Conservation (phyloP, 2,113 vertebrate species). For the Polypterus bichir region DNA sequence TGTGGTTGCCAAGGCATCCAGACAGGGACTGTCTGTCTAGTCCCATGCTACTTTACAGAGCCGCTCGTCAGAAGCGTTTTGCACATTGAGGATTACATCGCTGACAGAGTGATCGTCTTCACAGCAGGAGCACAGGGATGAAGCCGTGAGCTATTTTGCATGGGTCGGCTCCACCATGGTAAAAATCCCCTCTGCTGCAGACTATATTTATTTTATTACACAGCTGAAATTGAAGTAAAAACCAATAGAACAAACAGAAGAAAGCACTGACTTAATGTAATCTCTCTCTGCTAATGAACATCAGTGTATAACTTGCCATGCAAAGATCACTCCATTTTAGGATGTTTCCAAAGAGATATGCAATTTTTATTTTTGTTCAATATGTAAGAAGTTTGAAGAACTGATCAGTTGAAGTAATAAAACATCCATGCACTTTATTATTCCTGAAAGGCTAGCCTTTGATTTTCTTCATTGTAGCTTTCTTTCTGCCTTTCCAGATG, state of each 20-base stretch:
- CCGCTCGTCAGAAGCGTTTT: background rate
- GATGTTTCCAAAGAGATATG: no score
- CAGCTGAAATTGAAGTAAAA: background rate
- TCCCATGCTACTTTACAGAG: background rate
- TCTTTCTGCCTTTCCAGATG: no score
- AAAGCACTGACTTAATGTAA: background rate
- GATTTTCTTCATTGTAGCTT: no score
- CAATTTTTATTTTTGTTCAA: no score
- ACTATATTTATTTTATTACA: background rate
- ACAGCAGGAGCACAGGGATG: background rate
- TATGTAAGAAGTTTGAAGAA: no score
- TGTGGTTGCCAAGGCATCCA: background rate
- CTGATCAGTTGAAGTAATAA: no score
- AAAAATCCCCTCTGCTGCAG: background rate
- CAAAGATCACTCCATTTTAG: background rate
- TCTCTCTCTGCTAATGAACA: background rate
- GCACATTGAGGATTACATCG: constrained; percentile 1
- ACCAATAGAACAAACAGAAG: background rate
- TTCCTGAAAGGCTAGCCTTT: no score
- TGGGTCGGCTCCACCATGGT: background rate
- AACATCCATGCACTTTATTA: no score
- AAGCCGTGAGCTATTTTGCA: background rate
- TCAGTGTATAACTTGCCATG: background rate
- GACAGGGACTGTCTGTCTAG: background rate
- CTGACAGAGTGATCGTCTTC: constrained; percentile 2